These are phyloP conservation scores for Hyperoplus lanceolatus DNA, from an alignment of 2,797 vertebrate species.

Conservation along the genomic window DNA sequence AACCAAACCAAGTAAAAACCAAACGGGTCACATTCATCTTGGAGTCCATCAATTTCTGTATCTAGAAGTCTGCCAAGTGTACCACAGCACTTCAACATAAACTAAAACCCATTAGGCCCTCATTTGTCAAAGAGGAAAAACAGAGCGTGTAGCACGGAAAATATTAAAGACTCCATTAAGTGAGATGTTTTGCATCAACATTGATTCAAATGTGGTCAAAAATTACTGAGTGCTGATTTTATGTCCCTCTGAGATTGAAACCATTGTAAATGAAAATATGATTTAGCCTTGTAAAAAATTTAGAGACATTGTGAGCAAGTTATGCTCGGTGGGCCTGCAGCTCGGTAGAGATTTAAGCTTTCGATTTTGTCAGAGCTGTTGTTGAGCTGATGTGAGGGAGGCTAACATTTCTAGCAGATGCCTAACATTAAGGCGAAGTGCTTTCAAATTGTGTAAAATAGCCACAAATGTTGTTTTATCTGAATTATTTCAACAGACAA, in stretches of 20 bases:
- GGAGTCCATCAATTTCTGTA: slow-evolving; percentile 11
- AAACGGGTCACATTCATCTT: slow-evolving; percentile 16
- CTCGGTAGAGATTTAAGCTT: slow-evolving; percentile 52
- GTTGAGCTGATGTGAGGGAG: slow-evolving; percentile 44
- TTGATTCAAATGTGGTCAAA: slow-evolving; percentile 20
- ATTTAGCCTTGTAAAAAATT: slow-evolving; percentile 41
- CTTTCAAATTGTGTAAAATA: slow-evolving; percentile 19
- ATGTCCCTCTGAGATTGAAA: slow-evolving; percentile 23
- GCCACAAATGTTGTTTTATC: slow-evolving; percentile 11
- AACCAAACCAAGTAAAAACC: slow-evolving; percentile 16
- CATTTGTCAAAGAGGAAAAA: slow-evolving; percentile 29
- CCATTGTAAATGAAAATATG: slow-evolving; percentile 40
- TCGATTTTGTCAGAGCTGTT: slow-evolving; percentile 58
- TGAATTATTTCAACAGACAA: neutral
- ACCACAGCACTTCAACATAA: slow-evolving; percentile 12
- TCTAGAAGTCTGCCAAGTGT: slow-evolving; percentile 15
- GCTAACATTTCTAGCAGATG: slow-evolving; percentile 28
- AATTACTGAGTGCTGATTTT: slow-evolving; percentile 30
- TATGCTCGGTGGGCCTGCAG: slow-evolving; percentile 36
- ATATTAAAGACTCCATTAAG: slow-evolving; percentile 32
- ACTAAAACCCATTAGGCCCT: slow-evolving; percentile 37
- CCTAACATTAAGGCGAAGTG: slow-evolving; percentile 4
- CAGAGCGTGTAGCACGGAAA: neutral
- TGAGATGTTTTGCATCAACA: slow-evolving; percentile 15
- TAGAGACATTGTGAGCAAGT: slow-evolving; percentile 41